Base-by-base conservation (phyloP, 2,797 vertebrate species). In the Callimico goeldii region DNA sequence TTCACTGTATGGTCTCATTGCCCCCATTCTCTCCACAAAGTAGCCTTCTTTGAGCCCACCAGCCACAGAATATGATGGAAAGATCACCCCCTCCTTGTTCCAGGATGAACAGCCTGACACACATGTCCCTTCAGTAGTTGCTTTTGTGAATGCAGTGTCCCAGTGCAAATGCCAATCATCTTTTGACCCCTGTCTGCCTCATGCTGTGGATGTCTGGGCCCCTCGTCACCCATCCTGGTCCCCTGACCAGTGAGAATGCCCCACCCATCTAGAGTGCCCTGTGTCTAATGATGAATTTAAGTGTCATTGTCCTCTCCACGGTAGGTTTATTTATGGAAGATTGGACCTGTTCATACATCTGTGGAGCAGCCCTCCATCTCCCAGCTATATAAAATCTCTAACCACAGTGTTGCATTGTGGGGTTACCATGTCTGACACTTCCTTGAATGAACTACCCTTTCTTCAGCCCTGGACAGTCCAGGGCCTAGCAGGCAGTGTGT, bases 21-120 rank as follows among this genome's bases (percentile, higher is more conserved):
- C 99, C 98, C 99, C 99, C 93, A 99, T 99, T 97, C 99, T 99
- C 87, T 99, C 99, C 98, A 99, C 99, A 94, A 99, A 99, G 99
- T 99, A 99, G 99, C 98, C 61, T 75, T 48, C n/a, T n/a, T 17
- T 1, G 1, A 90, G 61, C 22, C 46, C 41, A 24, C 50, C 64
- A 86, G 14, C 83, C 57, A 73, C 50, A 0, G 82, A 94, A 91
- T 97, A 94, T 95, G 97, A 97, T 97, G 97, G 98, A 98, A 98
- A 67, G 64, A 98, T 90, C 61, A 15, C 80, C 77, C 73, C 33
- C 5, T 57, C 73, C 92, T 93, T 58, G 98, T 98, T 99, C 99
- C 98, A 98, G 99, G 98, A 99, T 97, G 98, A 98, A 97, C 98
- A 99, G 98, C 99, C 98, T 99, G 98, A 99, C 98, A 79, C 99